These are phyloP conservation scores for Odontomachus brunneus DNA, from an alignment of 1,140 invertebrate species.

Conservation along the genomic window DNA sequence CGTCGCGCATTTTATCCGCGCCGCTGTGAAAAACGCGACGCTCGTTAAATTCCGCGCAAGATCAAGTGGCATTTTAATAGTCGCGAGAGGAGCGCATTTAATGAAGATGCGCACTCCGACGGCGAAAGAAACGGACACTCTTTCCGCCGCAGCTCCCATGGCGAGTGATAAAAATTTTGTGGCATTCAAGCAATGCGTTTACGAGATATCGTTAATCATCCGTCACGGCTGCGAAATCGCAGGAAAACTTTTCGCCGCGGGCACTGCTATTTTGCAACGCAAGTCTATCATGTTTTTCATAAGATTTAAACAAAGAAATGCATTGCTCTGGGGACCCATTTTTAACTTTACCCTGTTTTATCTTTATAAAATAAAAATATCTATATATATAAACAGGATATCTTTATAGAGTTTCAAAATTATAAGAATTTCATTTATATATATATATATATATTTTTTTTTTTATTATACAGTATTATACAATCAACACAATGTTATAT, in stretches of 20 bases:
- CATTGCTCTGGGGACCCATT: not conserved
- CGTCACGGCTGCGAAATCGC: not conserved
- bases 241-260: not conserved
- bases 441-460: too few relatives aligned
- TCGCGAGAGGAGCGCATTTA: not conserved
- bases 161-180: not conserved
- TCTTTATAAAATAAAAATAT: not conserved
- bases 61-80: slow-evolving; percentile 28
- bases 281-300: not conserved
- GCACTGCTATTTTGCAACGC: too few relatives aligned
- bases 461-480: too few relatives aligned
- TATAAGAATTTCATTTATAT: too few relatives aligned
- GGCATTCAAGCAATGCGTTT: slow-evolving; percentile 17
- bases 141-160: not conserved
- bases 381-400: not conserved
- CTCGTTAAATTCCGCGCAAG: slow-evolving; percentile 21
- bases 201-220: not conserved
- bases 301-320: slow-evolving; percentile 8
- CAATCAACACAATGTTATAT: too few relatives aligned
- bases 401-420: not conserved
- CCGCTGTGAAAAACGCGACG: not conserved
- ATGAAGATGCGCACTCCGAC: slow-evolving; percentile 4
- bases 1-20: not conserved
- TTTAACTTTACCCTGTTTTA: not conserved
- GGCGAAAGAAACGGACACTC: not conserved